Evolutionary conservation across 1,140 invertebrate genomes (phyloP), one percentile per base, ranked within the genome.

Genomic region (Pseudobourletiella spinata): DNA sequence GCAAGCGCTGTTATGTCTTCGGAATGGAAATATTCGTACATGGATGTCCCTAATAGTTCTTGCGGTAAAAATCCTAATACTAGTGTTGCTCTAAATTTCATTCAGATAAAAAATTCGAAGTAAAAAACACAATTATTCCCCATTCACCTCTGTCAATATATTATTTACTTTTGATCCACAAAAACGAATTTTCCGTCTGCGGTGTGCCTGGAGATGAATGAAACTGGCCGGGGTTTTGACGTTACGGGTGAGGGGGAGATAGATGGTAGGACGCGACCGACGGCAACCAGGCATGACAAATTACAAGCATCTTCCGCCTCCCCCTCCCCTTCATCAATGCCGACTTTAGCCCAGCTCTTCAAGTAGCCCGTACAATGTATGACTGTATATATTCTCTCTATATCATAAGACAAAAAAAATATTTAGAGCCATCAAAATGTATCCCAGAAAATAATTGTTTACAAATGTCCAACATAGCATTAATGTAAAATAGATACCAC

Each of bases 21-120:
- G 57, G 85, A 85, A 72, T 89, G 84, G 72, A 88, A 92, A 77
- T 94, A 94, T 75, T 95, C 92, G 74, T 95, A 95, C 78, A 95
- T 87, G 70, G 89, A 93, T 1, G 89, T 91, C 8, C 91, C 91
- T 16, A 95, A 76, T 24, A 96, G 75, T 78, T 96, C 92, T 78
- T 96, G 93, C 1, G 91, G 91, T 54, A 95, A 78, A 77, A 89
- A 95, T 4, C 92, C 92, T 28, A 94, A 78, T 18, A 91, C 84
- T 39, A 93, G 73, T 2, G 91, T 95, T 14, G 88, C 88, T 74
- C 89, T 93, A 76, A 76, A 15, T 30, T 65, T n/a, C n/a, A n/a
- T n/a, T n/a, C n/a, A n/a, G n/a, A n/a, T n/a, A n/a, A n/a, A n/a
- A n/a, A n/a, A n/a, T n/a, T n/a, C n/a, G n/a, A n/a, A n/a, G n/a